Percentiles rank a stretch among this genome's conserved stretches.
These are phyloP conservation scores for Chiroxiphia lanceolata DNA, from an alignment of 2,797 vertebrate species.

Conservation along the genomic window DNA sequence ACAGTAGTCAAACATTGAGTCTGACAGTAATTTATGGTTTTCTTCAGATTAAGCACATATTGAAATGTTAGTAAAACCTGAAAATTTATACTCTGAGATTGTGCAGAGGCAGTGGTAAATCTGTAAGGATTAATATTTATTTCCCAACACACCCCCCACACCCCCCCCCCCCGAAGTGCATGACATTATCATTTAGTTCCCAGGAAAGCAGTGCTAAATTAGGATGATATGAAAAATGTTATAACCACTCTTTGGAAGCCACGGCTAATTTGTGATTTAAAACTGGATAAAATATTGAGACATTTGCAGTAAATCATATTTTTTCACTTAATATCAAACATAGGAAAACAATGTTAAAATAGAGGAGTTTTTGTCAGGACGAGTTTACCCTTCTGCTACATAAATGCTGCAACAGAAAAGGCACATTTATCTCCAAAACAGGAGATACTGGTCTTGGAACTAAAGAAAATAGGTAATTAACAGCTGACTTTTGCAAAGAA, in stretches of 20 bases:
- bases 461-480: neutral
- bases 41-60: neutral
- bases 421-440: neutral
- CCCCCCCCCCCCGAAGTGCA: fast-evolving
- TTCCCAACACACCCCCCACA: too few relatives aligned
- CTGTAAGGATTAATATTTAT: neutral
- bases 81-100: neutral
- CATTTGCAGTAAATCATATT: neutral
- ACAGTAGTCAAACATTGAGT: neutral
- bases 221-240: neutral
- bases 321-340: neutral
- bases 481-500: neutral
- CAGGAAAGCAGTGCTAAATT: neutral
- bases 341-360: neutral
- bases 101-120: fast-evolving
- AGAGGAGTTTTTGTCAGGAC: neutral
- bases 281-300: neutral
- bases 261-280: neutral
- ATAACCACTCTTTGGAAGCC: neutral
- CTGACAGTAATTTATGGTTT: neutral
- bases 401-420: neutral
- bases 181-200: neutral
- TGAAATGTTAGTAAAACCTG: neutral
- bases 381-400: neutral
- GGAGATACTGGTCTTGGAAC: neutral